Evolutionary conservation across 1,140 invertebrate genomes (phyloP).

Genomic region (Drosophila rufa): DNA sequence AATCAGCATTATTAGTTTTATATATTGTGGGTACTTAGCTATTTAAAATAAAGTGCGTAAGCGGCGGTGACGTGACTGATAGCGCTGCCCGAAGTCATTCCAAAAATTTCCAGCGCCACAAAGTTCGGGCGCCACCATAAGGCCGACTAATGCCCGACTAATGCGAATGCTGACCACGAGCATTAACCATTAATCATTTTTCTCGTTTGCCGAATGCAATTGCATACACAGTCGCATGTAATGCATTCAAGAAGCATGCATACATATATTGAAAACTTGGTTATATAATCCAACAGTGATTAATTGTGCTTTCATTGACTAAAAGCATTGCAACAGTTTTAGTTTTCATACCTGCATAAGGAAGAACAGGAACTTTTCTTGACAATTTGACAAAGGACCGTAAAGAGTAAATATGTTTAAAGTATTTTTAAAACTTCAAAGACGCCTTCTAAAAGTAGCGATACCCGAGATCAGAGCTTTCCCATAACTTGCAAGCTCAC

Average conservation of each 20-base stretch:
- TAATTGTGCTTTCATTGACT: neutral
- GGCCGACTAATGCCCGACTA: conserved; percentile 30
- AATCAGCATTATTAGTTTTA: conserved; percentile 69
- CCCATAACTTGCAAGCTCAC: too few relatives aligned
- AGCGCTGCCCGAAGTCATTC: conserved; percentile 16
- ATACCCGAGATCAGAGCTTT: too few relatives aligned
- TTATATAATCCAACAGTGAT: neutral
- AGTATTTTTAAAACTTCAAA: too few relatives aligned
- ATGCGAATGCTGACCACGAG: conserved; percentile 38
- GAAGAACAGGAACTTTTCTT: neutral
- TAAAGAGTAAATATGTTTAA: too few relatives aligned
- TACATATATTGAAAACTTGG: neutral
- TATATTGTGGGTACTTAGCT: conserved; percentile 42
- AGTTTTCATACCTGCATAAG: neutral
- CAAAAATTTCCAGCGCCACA: conserved; percentile 16
- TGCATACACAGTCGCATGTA: conserved; percentile 50
- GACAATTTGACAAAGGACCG: too few relatives aligned
- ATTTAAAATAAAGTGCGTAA: conserved; percentile 65
- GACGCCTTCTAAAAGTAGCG: too few relatives aligned
- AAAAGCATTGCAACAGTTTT: too few relatives aligned
- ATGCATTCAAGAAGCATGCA: conserved; percentile 15
- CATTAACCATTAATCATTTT: conserved; percentile 51
- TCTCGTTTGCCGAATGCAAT: conserved; percentile 40
- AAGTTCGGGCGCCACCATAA: conserved; percentile 17
- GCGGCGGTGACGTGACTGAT: conserved; percentile 40